These are phyloP conservation scores for Euura saliciscinereae DNA, from an alignment of 1,140 invertebrate species.

Conservation along the genomic window DNA sequence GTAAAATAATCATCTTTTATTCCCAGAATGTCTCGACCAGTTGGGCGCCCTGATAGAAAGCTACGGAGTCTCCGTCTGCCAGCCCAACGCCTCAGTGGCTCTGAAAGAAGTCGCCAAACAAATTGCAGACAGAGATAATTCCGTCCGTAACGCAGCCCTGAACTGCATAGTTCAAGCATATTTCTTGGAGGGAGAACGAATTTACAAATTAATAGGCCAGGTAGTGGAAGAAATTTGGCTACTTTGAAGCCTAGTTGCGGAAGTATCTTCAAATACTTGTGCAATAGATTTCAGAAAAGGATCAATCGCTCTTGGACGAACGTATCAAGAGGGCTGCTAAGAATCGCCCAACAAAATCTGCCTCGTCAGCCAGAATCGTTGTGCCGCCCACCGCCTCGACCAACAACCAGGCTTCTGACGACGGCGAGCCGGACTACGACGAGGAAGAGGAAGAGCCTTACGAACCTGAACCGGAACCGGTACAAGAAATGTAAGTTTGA, in stretches of 20 bases:
- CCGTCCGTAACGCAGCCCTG: constrained; percentile 93
- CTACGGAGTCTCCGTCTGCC: constrained; percentile 86
- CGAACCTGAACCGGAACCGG: constrained; percentile 39
- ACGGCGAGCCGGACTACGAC: constrained; percentile 50
- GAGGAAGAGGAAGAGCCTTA: constrained; percentile 50
- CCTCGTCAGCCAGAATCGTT: constrained; percentile 38
- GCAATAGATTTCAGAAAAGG: constrained; percentile 88
- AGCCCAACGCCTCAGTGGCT: constrained; percentile 76
- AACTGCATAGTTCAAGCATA: constrained; percentile 94
- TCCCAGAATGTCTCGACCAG: constrained; percentile 89
- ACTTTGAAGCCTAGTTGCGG: constrained; percentile 7
- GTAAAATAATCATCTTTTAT: constrained; percentile 14
- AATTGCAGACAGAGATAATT: constrained; percentile 94
- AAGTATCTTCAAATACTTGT: constrained; percentile 19
- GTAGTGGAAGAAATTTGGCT: constrained; percentile 51
- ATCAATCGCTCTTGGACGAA: constrained; percentile 91
- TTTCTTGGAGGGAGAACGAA: constrained; percentile 86
- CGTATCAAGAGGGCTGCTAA: constrained; percentile 89
- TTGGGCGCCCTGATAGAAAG: constrained; percentile 85
- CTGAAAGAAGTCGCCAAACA: constrained; percentile 92
- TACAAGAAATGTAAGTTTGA: constrained; percentile 41
- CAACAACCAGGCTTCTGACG: constrained; percentile 38
- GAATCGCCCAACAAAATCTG: constrained; percentile 64
- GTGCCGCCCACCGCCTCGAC: constrained; percentile 49
- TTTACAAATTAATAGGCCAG: constrained; percentile 91